Evolutionary conservation across 1,140 invertebrate species (phyloP).

Genomic region (Lanistes nyassanus): DNA sequence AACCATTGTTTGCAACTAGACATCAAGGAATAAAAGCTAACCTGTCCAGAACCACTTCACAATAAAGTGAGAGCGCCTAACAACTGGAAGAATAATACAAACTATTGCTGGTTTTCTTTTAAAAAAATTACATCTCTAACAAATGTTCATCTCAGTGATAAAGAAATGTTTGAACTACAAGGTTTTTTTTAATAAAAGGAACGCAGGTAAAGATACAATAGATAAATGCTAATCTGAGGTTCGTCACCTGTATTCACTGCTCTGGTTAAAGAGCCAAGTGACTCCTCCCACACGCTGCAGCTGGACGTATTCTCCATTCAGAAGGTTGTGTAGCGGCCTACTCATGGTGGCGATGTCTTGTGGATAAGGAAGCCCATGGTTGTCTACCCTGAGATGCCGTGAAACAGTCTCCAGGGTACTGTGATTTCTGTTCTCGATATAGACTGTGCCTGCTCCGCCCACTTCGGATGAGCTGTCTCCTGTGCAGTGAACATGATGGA

Average conservation of each 20-base stretch:
- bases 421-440: slow-evolving; percentile 37
- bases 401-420: slow-evolving; percentile 27
- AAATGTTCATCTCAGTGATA: too few relatives aligned
- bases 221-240: too few relatives aligned
- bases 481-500: slow-evolving; percentile 17
- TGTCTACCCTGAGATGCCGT: slow-evolving; percentile 44
- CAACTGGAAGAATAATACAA: too few relatives aligned
- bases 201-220: too few relatives aligned
- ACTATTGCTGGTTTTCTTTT: too few relatives aligned
- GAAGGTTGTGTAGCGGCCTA: slow-evolving; percentile 27
- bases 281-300: slow-evolving; percentile 47
- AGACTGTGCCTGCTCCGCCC: slow-evolving; percentile 54
- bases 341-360: slow-evolving; percentile 33
- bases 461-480: slow-evolving; percentile 46
- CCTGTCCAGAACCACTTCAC: too few relatives aligned
- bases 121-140: too few relatives aligned
- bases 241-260: background rate
- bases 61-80: too few relatives aligned
- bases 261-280: slow-evolving; percentile 50
- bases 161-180: too few relatives aligned
- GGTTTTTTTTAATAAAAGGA: too few relatives aligned
- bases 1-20: too few relatives aligned
- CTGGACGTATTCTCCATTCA: slow-evolving; percentile 45
- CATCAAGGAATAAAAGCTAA: too few relatives aligned
- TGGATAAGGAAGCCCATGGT: slow-evolving; percentile 47